Evolutionary conservation across 2,888 invertebrate genomes (phyloP), one percentile per base, ranked within the genome.

Genomic region (Villa cingulata): DNA sequence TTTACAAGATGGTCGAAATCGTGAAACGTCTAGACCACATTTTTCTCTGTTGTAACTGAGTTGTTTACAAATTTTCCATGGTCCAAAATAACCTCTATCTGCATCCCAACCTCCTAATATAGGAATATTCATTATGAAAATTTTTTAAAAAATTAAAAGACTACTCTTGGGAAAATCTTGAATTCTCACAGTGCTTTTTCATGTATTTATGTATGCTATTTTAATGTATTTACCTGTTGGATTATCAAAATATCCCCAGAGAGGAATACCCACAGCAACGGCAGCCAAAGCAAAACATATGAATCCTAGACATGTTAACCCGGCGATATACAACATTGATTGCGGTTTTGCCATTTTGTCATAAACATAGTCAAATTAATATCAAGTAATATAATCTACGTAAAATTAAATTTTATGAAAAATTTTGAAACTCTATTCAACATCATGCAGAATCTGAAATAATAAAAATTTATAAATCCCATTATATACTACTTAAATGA

Each of bases 51-150:
- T 82, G 72, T 86, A 88, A 14, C 82, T 73, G 56, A 86, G 71
- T 61, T 78, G 76, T 71, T 86, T 88, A 77, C 90, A 90, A 50
- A 84, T 80, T 60, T 81, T 80, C 83, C 89, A 90, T 61, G 87
- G 88, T 52, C 89, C 87, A 63, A 88, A 90, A 70, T 89, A 88
- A 41, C 89, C 90, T 55, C 75, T 77, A 65, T 88, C 88, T 59
- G 76, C 78, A 59, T 77, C 80, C 56, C 67, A 67, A 23, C 78
- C 77, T 61, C 75, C 83, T 83, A n/a, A n/a, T n/a, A n/a, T n/a
- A n/a, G n/a, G n/a, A n/a, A n/a, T n/a, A n/a, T n/a, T n/a, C n/a
- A n/a, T n/a, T n/a, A 74, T 39, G 73, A 23, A 23, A 23, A 23
- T 6, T 23, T 23, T 6, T 6, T 7, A 23, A 23, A 23, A 23